These are phyloP conservation scores for Heterotis niloticus DNA, from an alignment of 2,113 vertebrate genomes.

Conservation along the genomic window DNA sequence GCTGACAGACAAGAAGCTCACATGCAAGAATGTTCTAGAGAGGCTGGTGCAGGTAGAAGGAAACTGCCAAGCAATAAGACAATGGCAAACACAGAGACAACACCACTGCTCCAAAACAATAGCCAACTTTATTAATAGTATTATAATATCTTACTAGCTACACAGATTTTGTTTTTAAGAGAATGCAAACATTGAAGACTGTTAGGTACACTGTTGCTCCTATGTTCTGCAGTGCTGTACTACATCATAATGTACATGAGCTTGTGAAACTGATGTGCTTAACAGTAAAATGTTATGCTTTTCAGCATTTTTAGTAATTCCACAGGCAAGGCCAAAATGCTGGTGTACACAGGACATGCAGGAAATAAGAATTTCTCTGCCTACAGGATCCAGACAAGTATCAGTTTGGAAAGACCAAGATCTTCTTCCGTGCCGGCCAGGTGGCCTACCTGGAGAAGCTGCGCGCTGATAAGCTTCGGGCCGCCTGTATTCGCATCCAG, in stretches of 20 bases:
- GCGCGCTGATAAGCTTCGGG: conserved; percentile 84
- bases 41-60: conserved; percentile 77
- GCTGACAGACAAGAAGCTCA: conserved; percentile 80
- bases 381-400: conserved; percentile 84
- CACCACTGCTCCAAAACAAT: background rate
- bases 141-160: too few species aligned
- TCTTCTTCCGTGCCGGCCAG: conserved; percentile 95
- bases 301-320: too few species aligned
- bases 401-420: conserved; percentile 95
- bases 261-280: background rate
- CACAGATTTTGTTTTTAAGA: too few species aligned
- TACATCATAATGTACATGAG: background rate
- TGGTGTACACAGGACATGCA: background rate
- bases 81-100: background rate
- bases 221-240: background rate
- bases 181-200: too few species aligned
- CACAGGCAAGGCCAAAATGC: too few species aligned
- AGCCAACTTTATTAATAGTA: background rate
- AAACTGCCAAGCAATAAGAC: background rate
- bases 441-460: conserved; percentile 95
- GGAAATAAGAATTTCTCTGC: background rate
- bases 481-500: conserved; percentile 88
- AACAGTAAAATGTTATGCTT: too few species aligned
- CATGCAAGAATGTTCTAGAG: conserved; percentile 83
- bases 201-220: too few species aligned